phyloP scores from a whole-genome alignment of 1,140 invertebrate species.

The Ooceraea biroi region DNA sequence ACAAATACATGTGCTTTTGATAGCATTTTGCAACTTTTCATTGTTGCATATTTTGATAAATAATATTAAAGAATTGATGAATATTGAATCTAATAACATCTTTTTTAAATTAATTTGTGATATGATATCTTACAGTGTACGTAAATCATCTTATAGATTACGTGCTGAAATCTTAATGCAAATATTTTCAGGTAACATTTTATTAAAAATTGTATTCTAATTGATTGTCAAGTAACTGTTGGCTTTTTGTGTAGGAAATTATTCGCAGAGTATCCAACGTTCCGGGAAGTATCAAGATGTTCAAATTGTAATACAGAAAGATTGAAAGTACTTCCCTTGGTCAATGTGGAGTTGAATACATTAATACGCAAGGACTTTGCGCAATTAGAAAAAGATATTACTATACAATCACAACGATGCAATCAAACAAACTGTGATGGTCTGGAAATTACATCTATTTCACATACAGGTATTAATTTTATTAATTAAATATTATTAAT shows the following conservation, averaged over 20 bases:
- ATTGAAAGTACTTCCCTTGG: not conserved
- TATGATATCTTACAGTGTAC: not conserved
- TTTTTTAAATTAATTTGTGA: slow-evolving; percentile 14
- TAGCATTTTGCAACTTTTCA: slow-evolving; percentile 22
- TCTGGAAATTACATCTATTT: slow-evolving; percentile 5
- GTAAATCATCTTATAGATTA: not conserved
- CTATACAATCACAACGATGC: not conserved
- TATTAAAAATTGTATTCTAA: not conserved
- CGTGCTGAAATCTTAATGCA: not conserved
- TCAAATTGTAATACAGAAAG: not conserved
- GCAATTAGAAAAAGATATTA: not conserved
- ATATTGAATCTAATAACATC: not conserved
- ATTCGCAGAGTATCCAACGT: not conserved
- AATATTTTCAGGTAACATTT: not conserved
- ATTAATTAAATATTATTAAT: too few species aligned
- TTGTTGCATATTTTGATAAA: slow-evolving; percentile 5
- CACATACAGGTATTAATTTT: not conserved
- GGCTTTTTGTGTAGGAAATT: not conserved
- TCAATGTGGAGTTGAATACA: not conserved
- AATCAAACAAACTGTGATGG: not conserved
- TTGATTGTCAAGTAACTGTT: slow-evolving; percentile 24
- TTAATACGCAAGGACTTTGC: not conserved
- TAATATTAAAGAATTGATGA: slow-evolving; percentile 9
- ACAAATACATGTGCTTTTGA: slow-evolving; percentile 16
- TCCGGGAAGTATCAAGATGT: not conserved